Conservation (phyloP, 2,797 vertebrate species). For the Pachyuromys duprasi region DNA sequence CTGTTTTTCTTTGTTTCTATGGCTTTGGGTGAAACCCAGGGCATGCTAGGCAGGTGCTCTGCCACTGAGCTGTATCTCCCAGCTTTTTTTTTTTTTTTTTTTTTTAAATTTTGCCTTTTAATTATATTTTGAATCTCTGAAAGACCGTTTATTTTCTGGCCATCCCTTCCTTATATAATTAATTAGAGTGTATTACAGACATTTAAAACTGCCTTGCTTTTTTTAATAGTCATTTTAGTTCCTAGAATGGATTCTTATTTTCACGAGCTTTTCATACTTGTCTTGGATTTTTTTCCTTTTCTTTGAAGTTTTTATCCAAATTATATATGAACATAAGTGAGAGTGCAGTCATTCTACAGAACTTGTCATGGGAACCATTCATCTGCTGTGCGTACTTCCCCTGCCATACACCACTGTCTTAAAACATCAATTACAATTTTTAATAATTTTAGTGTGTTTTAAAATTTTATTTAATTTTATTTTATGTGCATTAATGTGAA, state of each 20-base stretch:
- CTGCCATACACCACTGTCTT: background rate
- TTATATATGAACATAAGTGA: constrained; percentile 28
- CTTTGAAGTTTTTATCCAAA: background rate
- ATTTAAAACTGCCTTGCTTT: background rate
- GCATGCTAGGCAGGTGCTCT: background rate
- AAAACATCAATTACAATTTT: constrained; percentile 28
- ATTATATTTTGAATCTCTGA: constrained; percentile 27
- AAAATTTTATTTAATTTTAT: no score
- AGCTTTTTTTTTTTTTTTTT: background rate
- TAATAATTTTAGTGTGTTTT: constrained; percentile 29
- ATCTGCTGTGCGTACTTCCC: background rate
- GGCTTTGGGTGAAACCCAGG: background rate
- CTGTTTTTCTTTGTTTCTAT: background rate
- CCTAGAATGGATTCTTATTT: background rate
- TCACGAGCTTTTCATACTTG: constrained; percentile 23
- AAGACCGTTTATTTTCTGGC: constrained; percentile 38
- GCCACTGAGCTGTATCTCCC: background rate
- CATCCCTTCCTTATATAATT: constrained; percentile 23
- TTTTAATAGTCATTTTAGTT: constrained; percentile 48
- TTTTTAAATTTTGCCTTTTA: background rate
- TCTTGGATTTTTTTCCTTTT: background rate
- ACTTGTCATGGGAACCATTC: background rate
- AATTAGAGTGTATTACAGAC: constrained; percentile 20
- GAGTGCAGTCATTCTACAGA: background rate
- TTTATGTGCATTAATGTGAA: no score